These are phyloP conservation scores for Phytoseiulus persimilis DNA, from an alignment of 2,888 invertebrate species.

Conservation along the genomic window DNA sequence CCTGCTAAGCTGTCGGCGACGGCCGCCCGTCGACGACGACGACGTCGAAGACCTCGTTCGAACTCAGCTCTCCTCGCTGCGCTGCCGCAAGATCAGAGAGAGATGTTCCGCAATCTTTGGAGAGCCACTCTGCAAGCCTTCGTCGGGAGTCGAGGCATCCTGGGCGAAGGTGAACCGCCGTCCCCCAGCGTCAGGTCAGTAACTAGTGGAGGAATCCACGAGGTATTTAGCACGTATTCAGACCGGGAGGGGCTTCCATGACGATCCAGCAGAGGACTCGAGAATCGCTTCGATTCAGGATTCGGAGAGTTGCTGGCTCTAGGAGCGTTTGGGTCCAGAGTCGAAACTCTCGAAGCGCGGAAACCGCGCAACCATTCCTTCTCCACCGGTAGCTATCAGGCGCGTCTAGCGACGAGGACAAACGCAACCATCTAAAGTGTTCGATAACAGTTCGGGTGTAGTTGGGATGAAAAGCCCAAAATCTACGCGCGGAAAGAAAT, in stretches of 20 bases:
- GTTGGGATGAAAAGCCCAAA: background rate
- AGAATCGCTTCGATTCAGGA: too few species aligned
- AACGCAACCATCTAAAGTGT: background rate
- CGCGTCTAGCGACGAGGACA: too few species aligned
- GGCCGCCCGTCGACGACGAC: conserved; percentile 14
- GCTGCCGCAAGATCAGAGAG: conserved; percentile 16
- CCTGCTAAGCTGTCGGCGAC: background rate
- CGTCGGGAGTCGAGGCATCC: background rate
- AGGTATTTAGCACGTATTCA: too few species aligned
- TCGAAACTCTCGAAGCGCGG: too few species aligned
- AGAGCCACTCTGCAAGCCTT: conserved; percentile 18
- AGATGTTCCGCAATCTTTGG: conserved; percentile 22
- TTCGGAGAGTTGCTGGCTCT: too few species aligned
- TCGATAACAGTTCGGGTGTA: background rate
- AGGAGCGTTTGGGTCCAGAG: too few species aligned
- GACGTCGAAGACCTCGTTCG: conserved; percentile 12
- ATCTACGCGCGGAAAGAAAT: background rate
- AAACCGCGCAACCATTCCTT: too few species aligned
- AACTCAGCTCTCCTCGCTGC: conserved; percentile 24
- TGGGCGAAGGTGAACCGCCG: background rate
- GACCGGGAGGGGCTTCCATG: too few species aligned
- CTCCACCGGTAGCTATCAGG: too few species aligned
- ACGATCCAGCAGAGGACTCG: too few species aligned
- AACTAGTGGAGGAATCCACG: too few species aligned
- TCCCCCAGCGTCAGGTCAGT: background rate